Evolutionary conservation across 2,113 vertebrate species (phyloP), one percentile per base, ranked within the genome.

Genomic region (Lampris megalopsis): DNA sequence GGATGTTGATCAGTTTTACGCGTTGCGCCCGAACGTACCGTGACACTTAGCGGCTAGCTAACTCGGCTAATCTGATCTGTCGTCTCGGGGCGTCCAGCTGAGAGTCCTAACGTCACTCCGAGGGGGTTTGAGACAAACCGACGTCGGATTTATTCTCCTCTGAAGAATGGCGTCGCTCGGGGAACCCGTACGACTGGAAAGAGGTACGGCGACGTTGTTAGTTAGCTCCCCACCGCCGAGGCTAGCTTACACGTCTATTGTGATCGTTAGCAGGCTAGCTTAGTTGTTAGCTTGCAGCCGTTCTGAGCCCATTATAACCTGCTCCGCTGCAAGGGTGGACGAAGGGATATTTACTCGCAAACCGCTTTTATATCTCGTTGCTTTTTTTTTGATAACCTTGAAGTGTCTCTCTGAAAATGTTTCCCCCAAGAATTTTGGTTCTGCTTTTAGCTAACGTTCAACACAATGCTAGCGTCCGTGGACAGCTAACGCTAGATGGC

Each of bases 171-270:
- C 95, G 74, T 96, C 97, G 63, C 82, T 96, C 36, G 95, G 96
- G 0, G 97, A 99, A 56, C 95, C 97, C 35, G 96, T 98, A 53
- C 95, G 96, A 52, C 79, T 99, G 93, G 97, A 98, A 92, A 90
- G 97, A 94, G 97, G 97, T 97, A 93, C 96, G 89, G 37, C 88
- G 76, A 85, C 85, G 77, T 76, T 73, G 87, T 80, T 83, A 70
- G 83, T 79, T 89, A 76, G 74, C 24, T 24, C 24, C 24, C 24
- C 24, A 24, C 24, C 24, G 24, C 24, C 24, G 24, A 24, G 24
- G 83, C 58, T 87, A 88, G 82, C 88, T 83, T 13, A 6, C 53
- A 61, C 57, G 80, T 78, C 80, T 86, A 57, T 86, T 35, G 62
- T 64, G 7, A 64, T 48, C 5, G 86, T 80, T 85, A 84, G 69